Evolutionary conservation across 2,113 vertebrate genomes (phyloP), one percentile per base, ranked within the genome.

Genomic region (Perca flavescens): DNA sequence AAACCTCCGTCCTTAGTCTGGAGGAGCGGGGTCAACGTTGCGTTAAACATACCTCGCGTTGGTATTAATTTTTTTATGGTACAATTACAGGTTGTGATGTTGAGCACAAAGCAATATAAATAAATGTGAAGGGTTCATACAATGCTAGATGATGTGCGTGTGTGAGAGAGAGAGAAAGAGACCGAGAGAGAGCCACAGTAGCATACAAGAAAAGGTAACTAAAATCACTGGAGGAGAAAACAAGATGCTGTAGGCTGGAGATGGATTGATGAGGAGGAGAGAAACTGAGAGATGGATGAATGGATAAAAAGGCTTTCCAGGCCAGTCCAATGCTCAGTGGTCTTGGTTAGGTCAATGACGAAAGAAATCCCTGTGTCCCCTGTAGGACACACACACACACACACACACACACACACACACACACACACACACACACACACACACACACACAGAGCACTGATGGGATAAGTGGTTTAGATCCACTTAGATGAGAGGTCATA

Each of bases 241-340:
- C 89, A 87, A 87, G 80, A 77, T 72, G 87, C 87, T 85, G 63
- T 28, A 72, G 86, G 73, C 74, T 85, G 53, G 6, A 84, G 83
- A 71, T 70, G 61, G 70, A 84, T 62, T 79, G 85, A 89, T 79
- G 84, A 84, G 61, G 34, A 78, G 17, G 70, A 73, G 78, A 87
- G 73, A 86, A 67, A 82, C 17, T n/a, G 72, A 70, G 52, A 54
- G 73, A 80, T 74, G 40, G 75, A 80, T 76, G 73, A 79, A 82
- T 74, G 85, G 80, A 91, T 91, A 65, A 93, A 34, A 94, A 88
- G 79, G 87, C 74, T 89, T 86, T 88, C 54, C 74, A 77, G 71
- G 64, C 46, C 64, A 82, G 75, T 86, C 88, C 79, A 85, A 73
- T 88, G 77, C 74, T 86, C 83, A 68, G 67, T 85, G 75, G 79